Evolutionary conservation across 1,140 invertebrate species (phyloP).

Genomic region (Gonatopus flavifemur): DNA sequence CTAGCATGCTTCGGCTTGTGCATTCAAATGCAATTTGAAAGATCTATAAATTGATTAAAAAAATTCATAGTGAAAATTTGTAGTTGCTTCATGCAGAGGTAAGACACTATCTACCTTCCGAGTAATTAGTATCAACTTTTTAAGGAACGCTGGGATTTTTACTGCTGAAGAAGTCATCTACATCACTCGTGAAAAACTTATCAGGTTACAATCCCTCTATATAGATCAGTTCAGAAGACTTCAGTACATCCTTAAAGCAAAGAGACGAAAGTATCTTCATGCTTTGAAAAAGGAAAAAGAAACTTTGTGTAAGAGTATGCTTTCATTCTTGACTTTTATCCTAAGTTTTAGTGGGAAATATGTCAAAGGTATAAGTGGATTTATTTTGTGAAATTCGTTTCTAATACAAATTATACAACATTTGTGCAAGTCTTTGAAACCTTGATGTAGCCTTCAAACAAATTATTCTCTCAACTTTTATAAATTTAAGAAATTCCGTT

Average conservation of each 20-base stretch:
- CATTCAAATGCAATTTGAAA: slow-evolving; percentile 5
- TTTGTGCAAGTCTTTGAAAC: no score
- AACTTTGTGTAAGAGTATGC: slow-evolving; percentile 69
- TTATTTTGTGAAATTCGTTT: no score
- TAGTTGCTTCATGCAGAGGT: slow-evolving; percentile 36
- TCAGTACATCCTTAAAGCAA: slow-evolving; percentile 71
- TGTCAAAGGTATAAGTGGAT: no score
- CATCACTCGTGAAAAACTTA: slow-evolving; percentile 75
- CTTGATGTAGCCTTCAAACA: no score
- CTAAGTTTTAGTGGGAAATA: no score
- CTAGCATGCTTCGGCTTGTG: slow-evolving; percentile 45
- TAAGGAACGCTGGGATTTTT: slow-evolving; percentile 81
- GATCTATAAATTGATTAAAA: not conserved
- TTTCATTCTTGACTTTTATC: slow-evolving; percentile 4
- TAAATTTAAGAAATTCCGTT: no score
- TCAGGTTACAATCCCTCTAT: slow-evolving; percentile 79
- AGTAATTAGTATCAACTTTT: slow-evolving; percentile 57
- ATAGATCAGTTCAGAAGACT: slow-evolving; percentile 80
- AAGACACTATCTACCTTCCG: slow-evolving; percentile 36
- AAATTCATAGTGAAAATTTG: slow-evolving; percentile 11
- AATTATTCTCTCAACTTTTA: no score
- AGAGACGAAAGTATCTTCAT: slow-evolving; percentile 73
- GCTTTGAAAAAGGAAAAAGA: slow-evolving; percentile 77
- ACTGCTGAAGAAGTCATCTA: slow-evolving; percentile 84
- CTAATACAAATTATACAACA: no score